These are phyloP conservation scores for Tapirus terrestris DNA, from an alignment of 2,113 vertebrate genomes.

Conservation along the genomic window DNA sequence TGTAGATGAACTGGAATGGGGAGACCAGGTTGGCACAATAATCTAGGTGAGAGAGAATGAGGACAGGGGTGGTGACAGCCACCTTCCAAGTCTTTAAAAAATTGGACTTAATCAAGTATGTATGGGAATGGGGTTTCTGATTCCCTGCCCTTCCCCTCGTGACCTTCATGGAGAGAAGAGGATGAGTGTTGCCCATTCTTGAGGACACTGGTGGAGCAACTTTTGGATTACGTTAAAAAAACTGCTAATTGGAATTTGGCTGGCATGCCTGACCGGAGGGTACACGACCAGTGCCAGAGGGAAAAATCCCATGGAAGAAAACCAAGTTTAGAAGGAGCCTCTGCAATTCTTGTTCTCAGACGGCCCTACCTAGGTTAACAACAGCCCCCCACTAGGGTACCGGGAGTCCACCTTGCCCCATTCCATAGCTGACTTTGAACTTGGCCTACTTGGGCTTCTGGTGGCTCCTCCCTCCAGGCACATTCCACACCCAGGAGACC, in stretches of 20 bases:
- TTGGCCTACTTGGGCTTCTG: not conserved
- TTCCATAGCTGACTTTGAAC: constrained; percentile 30
- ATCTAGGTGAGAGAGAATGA: not conserved
- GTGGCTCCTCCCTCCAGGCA: not conserved
- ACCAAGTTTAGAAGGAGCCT: not conserved
- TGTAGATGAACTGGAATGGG: not conserved
- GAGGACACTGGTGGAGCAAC: not conserved
- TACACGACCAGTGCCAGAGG: not conserved
- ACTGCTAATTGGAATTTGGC: not conserved
- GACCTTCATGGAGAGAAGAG: not conserved
- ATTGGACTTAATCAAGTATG: not conserved
- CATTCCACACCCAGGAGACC: constrained; percentile 51
- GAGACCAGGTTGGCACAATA: not conserved
- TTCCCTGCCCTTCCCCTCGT: not conserved
- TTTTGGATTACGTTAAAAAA: not conserved
- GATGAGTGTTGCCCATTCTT: not conserved
- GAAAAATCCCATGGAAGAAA: not conserved
- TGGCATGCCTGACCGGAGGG: not conserved
- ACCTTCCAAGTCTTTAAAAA: not conserved
- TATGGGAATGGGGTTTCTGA: not conserved
- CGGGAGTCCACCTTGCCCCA: not conserved
- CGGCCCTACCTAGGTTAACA: not conserved
- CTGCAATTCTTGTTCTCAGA: not conserved
- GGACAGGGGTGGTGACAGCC: not conserved
- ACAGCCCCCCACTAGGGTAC: not conserved